phyloP scores from a whole-genome alignment of 2,797 vertebrate species.

The Hydrolagus colliei region DNA sequence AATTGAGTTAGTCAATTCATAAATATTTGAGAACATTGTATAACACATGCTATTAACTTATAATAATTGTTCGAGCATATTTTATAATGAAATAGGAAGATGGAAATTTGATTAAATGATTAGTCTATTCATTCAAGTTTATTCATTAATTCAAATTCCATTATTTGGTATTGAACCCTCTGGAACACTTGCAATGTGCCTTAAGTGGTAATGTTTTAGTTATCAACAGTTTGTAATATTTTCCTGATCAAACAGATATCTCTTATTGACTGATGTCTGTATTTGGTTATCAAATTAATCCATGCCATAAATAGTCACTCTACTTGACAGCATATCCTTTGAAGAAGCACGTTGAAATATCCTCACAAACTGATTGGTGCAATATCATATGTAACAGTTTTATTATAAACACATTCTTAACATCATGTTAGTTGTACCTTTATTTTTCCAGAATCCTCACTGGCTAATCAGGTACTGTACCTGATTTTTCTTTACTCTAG shows the following conservation, averaged over 20 bases:
- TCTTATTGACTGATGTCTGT: neutral
- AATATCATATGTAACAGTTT: too few relatives aligned
- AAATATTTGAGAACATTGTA: neutral
- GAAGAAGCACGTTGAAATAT: too few relatives aligned
- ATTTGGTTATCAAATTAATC: too few relatives aligned
- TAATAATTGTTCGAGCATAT: constrained; percentile 16
- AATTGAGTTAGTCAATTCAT: constrained; percentile 1
- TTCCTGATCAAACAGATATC: neutral
- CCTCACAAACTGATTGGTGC: too few relatives aligned
- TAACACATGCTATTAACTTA: constrained; percentile 16
- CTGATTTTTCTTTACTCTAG: too few relatives aligned
- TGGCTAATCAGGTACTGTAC: too few relatives aligned
- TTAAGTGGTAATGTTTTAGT: neutral
- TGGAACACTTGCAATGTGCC: neutral
- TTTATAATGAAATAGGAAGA: constrained; percentile 5
- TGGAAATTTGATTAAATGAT: constrained; percentile 21
- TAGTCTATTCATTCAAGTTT: neutral
- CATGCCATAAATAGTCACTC: too few relatives aligned
- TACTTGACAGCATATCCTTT: too few relatives aligned
- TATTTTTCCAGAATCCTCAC: too few relatives aligned
- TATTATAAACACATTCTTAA: too few relatives aligned
- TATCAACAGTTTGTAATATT: neutral
- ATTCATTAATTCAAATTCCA: constrained; percentile 1
- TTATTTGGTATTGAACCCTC: neutral
- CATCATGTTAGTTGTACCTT: too few relatives aligned